These are phyloP conservation scores for Oncorhynchus nerka DNA, from an alignment of 2,113 vertebrate genomes.

Conservation along the genomic window DNA sequence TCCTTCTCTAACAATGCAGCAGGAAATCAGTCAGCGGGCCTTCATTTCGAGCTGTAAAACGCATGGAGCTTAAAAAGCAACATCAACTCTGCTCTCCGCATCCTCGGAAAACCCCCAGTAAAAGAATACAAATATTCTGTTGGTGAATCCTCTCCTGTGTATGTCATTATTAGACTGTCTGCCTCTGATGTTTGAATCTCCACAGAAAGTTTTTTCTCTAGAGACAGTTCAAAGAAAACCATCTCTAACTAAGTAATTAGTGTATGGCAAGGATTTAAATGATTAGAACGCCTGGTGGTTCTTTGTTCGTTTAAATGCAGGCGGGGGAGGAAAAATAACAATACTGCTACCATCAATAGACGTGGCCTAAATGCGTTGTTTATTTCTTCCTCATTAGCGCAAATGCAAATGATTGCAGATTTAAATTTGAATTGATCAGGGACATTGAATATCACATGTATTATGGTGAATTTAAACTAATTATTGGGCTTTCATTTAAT, in stretches of 20 bases:
- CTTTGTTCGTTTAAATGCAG: conserved; percentile 17
- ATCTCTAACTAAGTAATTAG: conserved; percentile 33
- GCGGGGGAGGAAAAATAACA: conserved; percentile 15
- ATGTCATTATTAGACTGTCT: background rate
- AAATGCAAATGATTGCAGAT: background rate
- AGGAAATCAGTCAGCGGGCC: background rate
- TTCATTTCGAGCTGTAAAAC: background rate
- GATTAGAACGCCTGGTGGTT: background rate
- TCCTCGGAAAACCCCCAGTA: background rate
- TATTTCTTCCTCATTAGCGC: background rate
- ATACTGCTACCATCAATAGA: background rate
- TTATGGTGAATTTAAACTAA: background rate
- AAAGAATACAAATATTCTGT: background rate
- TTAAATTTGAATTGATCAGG: background rate
- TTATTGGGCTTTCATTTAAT: background rate
- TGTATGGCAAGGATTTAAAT: background rate
- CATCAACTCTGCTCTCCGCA: background rate
- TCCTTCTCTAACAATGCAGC: background rate
- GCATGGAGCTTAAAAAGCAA: too few relatives aligned
- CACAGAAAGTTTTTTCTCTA: conserved; percentile 36
- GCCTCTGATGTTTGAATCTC: conserved; percentile 44
- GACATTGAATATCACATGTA: background rate
- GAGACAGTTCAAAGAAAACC: conserved; percentile 47
- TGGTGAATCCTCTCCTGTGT: background rate
- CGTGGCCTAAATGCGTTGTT: background rate